These are phyloP conservation scores for Columbina picui DNA, from an alignment of 2,113 vertebrate species.

Conservation along the genomic window DNA sequence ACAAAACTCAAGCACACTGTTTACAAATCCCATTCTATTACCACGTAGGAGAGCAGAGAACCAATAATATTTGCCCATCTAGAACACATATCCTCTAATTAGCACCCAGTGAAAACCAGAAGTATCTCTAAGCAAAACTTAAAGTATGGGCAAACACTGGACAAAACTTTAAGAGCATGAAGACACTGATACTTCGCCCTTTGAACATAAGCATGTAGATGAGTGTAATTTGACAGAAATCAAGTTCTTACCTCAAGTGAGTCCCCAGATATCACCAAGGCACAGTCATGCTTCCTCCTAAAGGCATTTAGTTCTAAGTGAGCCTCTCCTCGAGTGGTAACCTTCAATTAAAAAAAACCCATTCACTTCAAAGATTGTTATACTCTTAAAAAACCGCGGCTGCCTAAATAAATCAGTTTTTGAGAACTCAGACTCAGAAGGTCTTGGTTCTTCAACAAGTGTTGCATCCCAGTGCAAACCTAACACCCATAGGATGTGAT, in stretches of 20 bases:
- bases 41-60: background rate
- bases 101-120: background rate
- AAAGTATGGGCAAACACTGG: background rate
- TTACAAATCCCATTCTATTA: background rate
- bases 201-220: background rate
- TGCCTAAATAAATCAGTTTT: background rate
- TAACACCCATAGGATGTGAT: background rate
- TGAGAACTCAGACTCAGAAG: background rate
- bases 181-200: background rate
- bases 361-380: background rate
- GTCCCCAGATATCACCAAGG: conserved; percentile 96
- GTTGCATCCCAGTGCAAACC: background rate
- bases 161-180: background rate
- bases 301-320: conserved; percentile 98
- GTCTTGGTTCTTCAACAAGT: background rate
- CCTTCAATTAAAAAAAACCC: conserved; percentile 72
- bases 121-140: background rate
- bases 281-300: conserved; percentile 96
- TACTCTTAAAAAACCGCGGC: background rate
- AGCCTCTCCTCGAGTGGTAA: conserved; percentile 90
- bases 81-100: background rate
- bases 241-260: conserved; percentile 88
- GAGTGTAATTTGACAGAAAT: background rate
- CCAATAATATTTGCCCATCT: background rate
- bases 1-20: background rate